Percentiles rank a stretch among this genome's conserved stretches.
These are phyloP conservation scores for Radopholus similis DNA, from an alignment of 1,140 invertebrate species.

Conservation along the genomic window DNA sequence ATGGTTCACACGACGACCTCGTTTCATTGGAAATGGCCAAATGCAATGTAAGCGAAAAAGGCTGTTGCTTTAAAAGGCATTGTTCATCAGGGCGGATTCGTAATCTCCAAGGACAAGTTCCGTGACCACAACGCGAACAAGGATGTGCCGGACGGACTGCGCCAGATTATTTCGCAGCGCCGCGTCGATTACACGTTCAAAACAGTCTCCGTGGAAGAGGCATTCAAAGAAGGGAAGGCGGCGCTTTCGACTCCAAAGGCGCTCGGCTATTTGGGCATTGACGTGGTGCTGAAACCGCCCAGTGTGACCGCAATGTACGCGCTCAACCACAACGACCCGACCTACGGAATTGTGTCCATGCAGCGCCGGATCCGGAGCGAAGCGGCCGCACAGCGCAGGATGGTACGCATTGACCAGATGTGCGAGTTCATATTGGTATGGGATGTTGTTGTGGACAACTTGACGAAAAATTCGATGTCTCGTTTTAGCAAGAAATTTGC, in stretches of 20 bases:
- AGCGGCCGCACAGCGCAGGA: background rate
- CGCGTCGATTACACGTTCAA: background rate
- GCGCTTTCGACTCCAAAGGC: background rate
- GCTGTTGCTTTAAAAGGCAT: no score
- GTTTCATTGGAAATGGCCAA: slow-evolving; percentile 35
- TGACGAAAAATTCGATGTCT: no score
- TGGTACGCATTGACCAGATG: slow-evolving; percentile 7
- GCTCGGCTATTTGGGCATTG: background rate
- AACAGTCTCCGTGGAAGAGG: background rate
- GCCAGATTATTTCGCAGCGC: background rate
- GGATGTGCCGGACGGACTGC: background rate
- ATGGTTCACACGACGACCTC: slow-evolving; percentile 30
- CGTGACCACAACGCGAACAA: slow-evolving; percentile 12
- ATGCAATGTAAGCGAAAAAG: no score
- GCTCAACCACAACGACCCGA: background rate
- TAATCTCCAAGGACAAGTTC: slow-evolving; percentile 32
- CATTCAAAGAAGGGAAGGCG: background rate
- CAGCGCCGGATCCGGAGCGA: slow-evolving; percentile 7
- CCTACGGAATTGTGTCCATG: slow-evolving; percentile 7
- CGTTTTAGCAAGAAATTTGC: no score
- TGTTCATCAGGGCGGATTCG: no score
- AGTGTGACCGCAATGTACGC: slow-evolving; percentile 8
- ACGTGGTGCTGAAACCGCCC: background rate
- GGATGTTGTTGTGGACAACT: no score
- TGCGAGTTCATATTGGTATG: slow-evolving; percentile 1